These are phyloP conservation scores for Trichechus manatus DNA, from an alignment of 2,113 vertebrate species.

Conservation along the genomic window DNA sequence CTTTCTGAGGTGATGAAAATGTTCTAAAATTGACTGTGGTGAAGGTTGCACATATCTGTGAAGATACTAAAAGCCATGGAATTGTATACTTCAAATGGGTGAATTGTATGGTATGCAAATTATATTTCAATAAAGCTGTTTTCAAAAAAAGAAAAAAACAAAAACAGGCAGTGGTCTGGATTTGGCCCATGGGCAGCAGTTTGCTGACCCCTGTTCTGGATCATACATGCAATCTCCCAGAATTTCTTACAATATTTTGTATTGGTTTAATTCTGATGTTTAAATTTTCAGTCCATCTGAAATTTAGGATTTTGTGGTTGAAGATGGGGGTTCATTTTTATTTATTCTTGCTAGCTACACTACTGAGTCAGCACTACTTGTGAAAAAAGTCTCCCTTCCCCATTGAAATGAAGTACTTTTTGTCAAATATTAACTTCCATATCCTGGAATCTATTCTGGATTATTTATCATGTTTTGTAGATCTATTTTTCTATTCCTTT, in stretches of 20 bases:
- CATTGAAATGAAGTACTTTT: neutral
- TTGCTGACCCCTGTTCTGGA: neutral
- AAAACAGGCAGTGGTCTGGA: neutral
- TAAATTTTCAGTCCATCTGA: neutral
- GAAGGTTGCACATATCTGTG: no score
- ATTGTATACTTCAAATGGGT: no score
- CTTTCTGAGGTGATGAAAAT: no score
- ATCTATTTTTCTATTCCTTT: constrained; percentile 17
- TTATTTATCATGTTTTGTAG: neutral
- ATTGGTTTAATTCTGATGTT: constrained; percentile 14
- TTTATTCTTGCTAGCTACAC: neutral
- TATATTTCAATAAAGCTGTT: neutral
- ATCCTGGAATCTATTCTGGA: constrained; percentile 14
- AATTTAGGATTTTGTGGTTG: neutral
- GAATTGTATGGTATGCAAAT: neutral
- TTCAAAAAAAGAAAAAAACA: neutral
- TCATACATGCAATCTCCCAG: neutral
- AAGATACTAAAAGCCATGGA: no score
- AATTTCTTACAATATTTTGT: neutral
- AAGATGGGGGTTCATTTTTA: neutral
- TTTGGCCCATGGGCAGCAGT: neutral
- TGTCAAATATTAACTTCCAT: neutral
- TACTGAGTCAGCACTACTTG: neutral
- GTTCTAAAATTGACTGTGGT: no score
- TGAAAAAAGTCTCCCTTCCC: neutral